phyloP scores from a whole-genome alignment of 2,888 invertebrate species.

The Himalopsyche kuldschensis region DNA sequence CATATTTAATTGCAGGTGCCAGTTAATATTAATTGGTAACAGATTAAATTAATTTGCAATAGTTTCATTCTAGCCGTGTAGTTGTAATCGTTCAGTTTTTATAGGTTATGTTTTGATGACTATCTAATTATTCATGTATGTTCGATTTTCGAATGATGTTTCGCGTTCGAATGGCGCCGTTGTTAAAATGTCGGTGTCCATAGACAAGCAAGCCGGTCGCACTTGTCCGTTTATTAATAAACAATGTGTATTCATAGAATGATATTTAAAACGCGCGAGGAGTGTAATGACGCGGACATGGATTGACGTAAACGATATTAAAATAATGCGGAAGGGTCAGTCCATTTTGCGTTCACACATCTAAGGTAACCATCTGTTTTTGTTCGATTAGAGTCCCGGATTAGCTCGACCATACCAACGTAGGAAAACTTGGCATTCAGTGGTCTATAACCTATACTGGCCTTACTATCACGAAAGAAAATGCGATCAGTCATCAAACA shows the following conservation, averaged over 20 bases:
- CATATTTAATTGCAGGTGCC: not conserved
- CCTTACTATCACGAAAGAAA: no score
- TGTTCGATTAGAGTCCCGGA: not conserved
- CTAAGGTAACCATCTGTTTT: not conserved
- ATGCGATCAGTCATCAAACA: no score
- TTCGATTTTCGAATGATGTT: not conserved
- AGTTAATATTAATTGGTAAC: no score
- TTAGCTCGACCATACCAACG: not conserved
- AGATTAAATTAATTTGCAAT: no score
- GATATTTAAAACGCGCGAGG: slow-evolving; percentile 28
- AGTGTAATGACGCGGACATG: slow-evolving; percentile 22
- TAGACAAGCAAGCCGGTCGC: slow-evolving; percentile 1
- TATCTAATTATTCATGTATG: no score
- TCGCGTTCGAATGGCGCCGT: not conserved
- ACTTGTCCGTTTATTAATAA: slow-evolving; percentile 24
- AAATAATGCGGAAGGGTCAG: slow-evolving; percentile 12
- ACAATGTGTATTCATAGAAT: slow-evolving; percentile 33
- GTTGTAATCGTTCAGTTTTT: no score
- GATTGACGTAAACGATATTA: slow-evolving; percentile 31
- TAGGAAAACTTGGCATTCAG: not conserved
- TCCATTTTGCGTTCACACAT: slow-evolving; percentile 2
- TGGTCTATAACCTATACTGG: not conserved
- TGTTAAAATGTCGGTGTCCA: not conserved
- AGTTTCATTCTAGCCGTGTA: no score
- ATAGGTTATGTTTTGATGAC: no score